Percentiles rank a stretch among this genome's conserved stretches.
Evolutionary conservation across 2,888 invertebrate species (phyloP).

Genomic region (Drosophila subquinaria): DNA sequence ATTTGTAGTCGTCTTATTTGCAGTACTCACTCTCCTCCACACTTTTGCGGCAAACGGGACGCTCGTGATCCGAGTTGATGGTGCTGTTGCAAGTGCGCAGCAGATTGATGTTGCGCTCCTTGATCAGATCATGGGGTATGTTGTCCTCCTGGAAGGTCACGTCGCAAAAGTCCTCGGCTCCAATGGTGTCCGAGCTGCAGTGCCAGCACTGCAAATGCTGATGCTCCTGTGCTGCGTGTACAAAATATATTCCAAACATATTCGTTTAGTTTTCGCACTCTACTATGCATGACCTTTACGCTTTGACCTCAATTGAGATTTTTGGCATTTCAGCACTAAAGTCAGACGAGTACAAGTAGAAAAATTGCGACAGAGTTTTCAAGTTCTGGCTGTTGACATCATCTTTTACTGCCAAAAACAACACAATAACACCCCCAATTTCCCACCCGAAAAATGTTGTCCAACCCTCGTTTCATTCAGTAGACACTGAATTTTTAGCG

Average conservation of each 20-base stretch:
- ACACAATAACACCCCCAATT: conserved; percentile 5
- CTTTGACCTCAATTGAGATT: conserved; percentile 36
- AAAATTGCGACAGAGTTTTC: conserved; percentile 7
- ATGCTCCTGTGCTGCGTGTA: conserved; percentile 39
- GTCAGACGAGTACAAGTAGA: background rate
- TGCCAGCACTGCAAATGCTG: conserved; percentile 83
- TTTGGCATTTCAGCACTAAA: conserved; percentile 10
- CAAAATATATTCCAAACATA: conserved; percentile 5
- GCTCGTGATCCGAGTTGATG: conserved; percentile 83
- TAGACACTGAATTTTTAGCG: conserved; percentile 29
- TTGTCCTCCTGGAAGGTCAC: conserved; percentile 80
- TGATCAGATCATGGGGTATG: conserved; percentile 75
- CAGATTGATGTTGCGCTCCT: conserved; percentile 80
- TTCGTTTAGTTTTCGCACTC: conserved; percentile 11
- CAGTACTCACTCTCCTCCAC: conserved; percentile 80
- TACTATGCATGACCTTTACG: conserved; percentile 43
- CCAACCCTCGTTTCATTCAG: conserved; percentile 30
- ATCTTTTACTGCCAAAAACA: conserved; percentile 29
- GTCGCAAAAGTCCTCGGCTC: conserved; percentile 83
- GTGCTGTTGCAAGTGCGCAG: conserved; percentile 79
- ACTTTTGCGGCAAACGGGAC: conserved; percentile 84
- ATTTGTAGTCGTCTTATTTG: background rate
- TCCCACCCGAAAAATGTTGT: background rate
- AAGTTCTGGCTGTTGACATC: conserved; percentile 43
- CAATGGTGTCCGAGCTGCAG: conserved; percentile 83